Base-by-base conservation (phyloP, 2,113 vertebrate genomes). In the Microcebus lehilahytsara region DNA sequence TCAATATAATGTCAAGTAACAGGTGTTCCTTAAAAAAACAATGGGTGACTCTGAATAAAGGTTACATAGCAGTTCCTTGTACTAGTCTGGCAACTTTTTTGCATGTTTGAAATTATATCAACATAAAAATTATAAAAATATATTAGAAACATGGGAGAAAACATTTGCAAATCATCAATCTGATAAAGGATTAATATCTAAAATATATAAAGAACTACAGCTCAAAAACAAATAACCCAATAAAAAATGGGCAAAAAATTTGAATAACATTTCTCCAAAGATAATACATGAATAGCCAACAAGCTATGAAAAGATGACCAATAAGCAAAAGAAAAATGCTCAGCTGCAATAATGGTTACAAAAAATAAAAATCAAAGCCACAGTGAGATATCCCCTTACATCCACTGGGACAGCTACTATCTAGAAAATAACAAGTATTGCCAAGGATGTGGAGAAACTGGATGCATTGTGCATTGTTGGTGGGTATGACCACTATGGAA, bases 331-430 rank as follows among this genome's bases (percentile, higher is more conserved):
- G 30, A 75, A 93, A 93, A 42, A 66, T 40, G 49, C 12, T 75
- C 58, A 79, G 22, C 16, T 89, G 46, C 62, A 40, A 62, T 80
- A 74, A 92, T 46, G 42, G 78, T 40, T 66, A 90, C 16, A 32
- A n/a, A 85, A 92, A 94, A 89, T 85, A n/a, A 25, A 79, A 79
- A 92, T 84, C 34, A 94, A 94, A 92, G 85, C 69, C 22, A 85
- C 6, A 72, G 72, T 74, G 27, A 84, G 32, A 17, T 51, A 74
- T 56, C 32, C 53, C 56, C 46, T 84, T 51, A 97, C 9, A 89
- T 3, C 8, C 46, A 72, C 42, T 79, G n/a, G 27, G 34, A 53
- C 13, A 9, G 71, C 62, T 85, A 62, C 40, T 51, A 40, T 40
- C 49, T 3, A 95, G 19, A 95, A 89, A 84, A 78, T 64, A 81